A percentile compares a stretch with the other conserved stretches of the same genome.
Evolutionary conservation across 1,140 invertebrate genomes (phyloP).

Genomic region (Temnothorax nylanderi): DNA sequence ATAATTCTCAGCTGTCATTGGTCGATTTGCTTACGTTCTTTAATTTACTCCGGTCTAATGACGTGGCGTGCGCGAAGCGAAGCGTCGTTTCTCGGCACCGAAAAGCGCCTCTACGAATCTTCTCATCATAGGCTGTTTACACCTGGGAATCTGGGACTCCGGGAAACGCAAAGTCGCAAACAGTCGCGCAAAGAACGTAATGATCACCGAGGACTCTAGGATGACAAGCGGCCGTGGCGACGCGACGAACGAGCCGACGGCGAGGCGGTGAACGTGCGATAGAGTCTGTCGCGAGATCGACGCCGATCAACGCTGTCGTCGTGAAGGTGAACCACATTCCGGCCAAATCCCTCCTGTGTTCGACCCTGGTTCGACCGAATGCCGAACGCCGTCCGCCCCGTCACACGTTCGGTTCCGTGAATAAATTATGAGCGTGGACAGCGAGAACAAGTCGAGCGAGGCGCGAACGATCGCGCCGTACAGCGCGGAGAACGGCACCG

Average conservation of each 20-base stretch:
- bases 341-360: neutral
- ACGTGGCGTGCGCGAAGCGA: too few relatives aligned
- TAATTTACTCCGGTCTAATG: too few relatives aligned
- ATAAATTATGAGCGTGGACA: constrained; percentile 74
- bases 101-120: neutral
- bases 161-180: too few relatives aligned
- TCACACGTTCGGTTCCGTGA: neutral
- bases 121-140: constrained; percentile 25
- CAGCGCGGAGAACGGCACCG: constrained; percentile 76
- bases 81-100: neutral
- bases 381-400: neutral
- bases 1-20: too few relatives aligned
- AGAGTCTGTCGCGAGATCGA: neutral
- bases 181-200: neutral
- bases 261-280: neutral
- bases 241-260: neutral
- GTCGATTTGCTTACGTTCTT: too few relatives aligned
- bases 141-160: constrained; percentile 4
- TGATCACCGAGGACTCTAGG: neutral
- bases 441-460: constrained; percentile 73
- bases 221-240: neutral
- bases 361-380: too few relatives aligned
- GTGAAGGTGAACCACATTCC: neutral
- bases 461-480: constrained; percentile 60
- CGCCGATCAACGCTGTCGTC: neutral